Evolutionary conservation across 2,113 vertebrate genomes (phyloP), one percentile per base, ranked within the genome.

Genomic region (Podocnemis expansa): DNA sequence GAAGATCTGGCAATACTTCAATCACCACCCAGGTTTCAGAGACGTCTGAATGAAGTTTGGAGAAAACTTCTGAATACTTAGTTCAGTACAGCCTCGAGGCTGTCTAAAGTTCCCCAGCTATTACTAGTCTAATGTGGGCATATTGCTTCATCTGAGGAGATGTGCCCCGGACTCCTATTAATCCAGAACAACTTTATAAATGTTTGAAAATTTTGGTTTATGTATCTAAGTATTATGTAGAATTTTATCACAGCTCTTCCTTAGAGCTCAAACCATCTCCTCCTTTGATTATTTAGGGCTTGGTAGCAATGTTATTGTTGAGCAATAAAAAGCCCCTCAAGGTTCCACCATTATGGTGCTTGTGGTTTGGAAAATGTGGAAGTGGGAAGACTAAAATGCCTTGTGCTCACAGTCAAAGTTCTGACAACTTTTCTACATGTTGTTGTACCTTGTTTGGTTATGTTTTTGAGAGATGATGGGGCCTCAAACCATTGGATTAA

Each of bases 81-180:
- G 80, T 80, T 5, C 38, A 2, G 0, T 89, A 85, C 21, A 38
- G 89, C 84, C 81, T 45, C 5, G 49, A 82, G 52, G 49, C 24
- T 9, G 47, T 89, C 70, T 41, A 22, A 11, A 96, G 47, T 51
- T 54, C 70, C 70, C 80, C 7, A 5, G 13, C 73, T 3, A 78
- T 12, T 45, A 16, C 31, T 56, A 29, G 0, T 0, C 4, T 47
- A 81, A 56, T 4, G 6, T 17, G 13, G 22, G 31, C 3, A 43
- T 52, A 25, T 10, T 17, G 6, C 13, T 78, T 8, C 82, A 82
- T 87, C 67, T 78, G 43, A 80, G 1, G 63, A 67, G 63, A 67
- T 9, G 34, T 10, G 17, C 19, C 63, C n/a, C 8, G 4, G n/a
- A n/a, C 34, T 38, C 34, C n/a, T 17, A 67, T 67, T 67, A 38